phyloP scores from a whole-genome alignment of 2,797 vertebrate species.

The Anableps anableps region DNA sequence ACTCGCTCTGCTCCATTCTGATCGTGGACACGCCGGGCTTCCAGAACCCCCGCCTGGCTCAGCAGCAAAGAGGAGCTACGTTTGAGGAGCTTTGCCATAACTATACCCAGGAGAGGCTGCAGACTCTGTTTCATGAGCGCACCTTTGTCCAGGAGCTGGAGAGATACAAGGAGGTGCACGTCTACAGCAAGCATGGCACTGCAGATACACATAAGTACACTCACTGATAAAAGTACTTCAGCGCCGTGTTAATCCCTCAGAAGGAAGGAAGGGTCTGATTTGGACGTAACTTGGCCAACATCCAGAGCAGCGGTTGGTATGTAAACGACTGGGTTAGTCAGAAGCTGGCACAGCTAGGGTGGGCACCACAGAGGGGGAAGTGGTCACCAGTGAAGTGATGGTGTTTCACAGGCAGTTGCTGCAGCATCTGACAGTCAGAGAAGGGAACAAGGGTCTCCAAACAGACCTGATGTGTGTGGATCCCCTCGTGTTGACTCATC shows the following conservation, averaged over 20 bases:
- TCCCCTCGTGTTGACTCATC: too few species aligned
- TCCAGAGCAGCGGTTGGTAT: neutral
- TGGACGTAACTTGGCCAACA: neutral
- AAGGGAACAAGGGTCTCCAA: neutral
- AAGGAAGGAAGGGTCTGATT: neutral
- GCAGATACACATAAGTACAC: neutral
- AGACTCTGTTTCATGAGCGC: slow-evolving; percentile 93
- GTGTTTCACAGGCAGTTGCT: neutral
- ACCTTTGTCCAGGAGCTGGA: slow-evolving; percentile 93
- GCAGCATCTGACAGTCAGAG: neutral
- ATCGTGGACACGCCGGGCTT: slow-evolving; percentile 96
- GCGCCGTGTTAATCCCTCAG: neutral
- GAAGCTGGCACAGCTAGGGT: neutral
- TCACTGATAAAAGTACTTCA: neutral
- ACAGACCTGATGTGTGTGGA: too few species aligned
- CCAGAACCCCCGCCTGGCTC: slow-evolving; percentile 91
- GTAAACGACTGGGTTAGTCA: neutral
- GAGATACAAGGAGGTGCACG: slow-evolving; percentile 93
- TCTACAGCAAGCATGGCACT: neutral
- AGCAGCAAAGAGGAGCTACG: slow-evolving; percentile 88
- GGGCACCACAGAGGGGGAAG: neutral
- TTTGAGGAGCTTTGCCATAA: slow-evolving; percentile 98
- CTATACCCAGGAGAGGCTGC: slow-evolving; percentile 95
- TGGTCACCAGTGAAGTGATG: neutral
- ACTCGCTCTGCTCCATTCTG: slow-evolving; percentile 92